phyloP scores from a whole-genome alignment of 2,797 vertebrate species.

The Bovichtus variegatus region DNA sequence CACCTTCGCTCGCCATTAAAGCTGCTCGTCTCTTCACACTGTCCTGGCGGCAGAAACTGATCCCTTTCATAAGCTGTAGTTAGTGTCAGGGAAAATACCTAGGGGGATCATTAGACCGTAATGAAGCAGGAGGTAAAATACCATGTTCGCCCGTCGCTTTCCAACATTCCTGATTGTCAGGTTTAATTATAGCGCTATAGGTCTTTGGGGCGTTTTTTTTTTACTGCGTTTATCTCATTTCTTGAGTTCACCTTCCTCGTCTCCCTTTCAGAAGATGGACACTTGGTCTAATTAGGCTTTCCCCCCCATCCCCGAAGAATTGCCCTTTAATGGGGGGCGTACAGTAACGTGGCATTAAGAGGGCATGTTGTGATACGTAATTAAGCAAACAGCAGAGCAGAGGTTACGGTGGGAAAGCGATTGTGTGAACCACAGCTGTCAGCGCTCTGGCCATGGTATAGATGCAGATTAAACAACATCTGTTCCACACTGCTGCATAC shows the following conservation, averaged over 20 bases:
- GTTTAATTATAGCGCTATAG: slow-evolving; percentile 74
- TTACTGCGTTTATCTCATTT: slow-evolving; percentile 60
- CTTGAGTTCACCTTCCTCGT: slow-evolving; percentile 39
- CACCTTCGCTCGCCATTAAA: slow-evolving; percentile 57
- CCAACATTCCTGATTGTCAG: slow-evolving; percentile 80
- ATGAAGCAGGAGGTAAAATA: slow-evolving; percentile 82
- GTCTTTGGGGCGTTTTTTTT: slow-evolving; percentile 51
- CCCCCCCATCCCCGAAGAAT: slow-evolving; percentile 28
- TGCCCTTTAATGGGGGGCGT: slow-evolving; percentile 37
- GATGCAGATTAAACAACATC: slow-evolving; percentile 69
- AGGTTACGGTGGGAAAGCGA: slow-evolving; percentile 47
- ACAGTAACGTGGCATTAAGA: slow-evolving; percentile 39
- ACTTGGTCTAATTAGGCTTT: slow-evolving; percentile 74
- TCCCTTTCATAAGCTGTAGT: slow-evolving; percentile 77
- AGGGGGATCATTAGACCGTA: slow-evolving; percentile 78
- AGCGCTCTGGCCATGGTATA: slow-evolving; percentile 42
- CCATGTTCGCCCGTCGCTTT: slow-evolving; percentile 61
- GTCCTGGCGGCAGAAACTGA: slow-evolving; percentile 61
- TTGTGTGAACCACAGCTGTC: slow-evolving; percentile 64
- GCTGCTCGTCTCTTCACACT: slow-evolving; percentile 30
- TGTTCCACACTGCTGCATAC: slow-evolving; percentile 48
- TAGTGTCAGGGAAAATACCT: slow-evolving; percentile 75
- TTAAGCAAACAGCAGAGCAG: slow-evolving; percentile 66
- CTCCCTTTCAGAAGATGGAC: slow-evolving; percentile 59
- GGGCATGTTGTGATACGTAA: slow-evolving; percentile 65